These are phyloP conservation scores for Eira barbara DNA, from an alignment of 2,113 vertebrate genomes.

Conservation along the genomic window DNA sequence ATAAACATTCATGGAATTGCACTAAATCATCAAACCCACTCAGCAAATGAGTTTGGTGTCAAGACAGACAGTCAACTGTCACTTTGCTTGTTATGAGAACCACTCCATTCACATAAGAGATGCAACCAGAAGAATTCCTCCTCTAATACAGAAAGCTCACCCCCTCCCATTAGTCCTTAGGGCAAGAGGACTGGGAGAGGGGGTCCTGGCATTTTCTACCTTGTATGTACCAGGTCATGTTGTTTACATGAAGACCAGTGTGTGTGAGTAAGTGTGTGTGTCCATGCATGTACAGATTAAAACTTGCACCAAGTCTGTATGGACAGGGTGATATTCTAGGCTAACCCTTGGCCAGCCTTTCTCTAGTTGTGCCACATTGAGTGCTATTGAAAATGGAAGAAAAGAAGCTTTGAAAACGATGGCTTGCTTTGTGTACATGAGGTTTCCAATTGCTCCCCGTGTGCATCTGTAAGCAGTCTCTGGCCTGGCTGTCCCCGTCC, in stretches of 20 bases:
- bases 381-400: not conserved
- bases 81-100: not conserved
- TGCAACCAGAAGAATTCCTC: not conserved
- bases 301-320: not conserved
- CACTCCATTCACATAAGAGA: not conserved
- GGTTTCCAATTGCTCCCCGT: not conserved
- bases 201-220: not conserved
- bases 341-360: not conserved
- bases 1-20: not conserved
- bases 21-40: not conserved
- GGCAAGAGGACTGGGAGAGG: not conserved
- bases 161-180: not conserved
- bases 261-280: not conserved
- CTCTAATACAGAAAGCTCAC: not conserved
- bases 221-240: not conserved
- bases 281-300: not conserved
- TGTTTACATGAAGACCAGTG: not conserved
- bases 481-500: not conserved
- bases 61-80: not conserved
- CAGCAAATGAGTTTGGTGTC: not conserved
- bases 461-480: not conserved
- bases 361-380: not conserved
- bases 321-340: not conserved
- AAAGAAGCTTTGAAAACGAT: constrained; percentile 4
- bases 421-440: not conserved